Base-by-base conservation (phyloP, 2,797 vertebrate genomes). In the Sphaeramia orbicularis region DNA sequence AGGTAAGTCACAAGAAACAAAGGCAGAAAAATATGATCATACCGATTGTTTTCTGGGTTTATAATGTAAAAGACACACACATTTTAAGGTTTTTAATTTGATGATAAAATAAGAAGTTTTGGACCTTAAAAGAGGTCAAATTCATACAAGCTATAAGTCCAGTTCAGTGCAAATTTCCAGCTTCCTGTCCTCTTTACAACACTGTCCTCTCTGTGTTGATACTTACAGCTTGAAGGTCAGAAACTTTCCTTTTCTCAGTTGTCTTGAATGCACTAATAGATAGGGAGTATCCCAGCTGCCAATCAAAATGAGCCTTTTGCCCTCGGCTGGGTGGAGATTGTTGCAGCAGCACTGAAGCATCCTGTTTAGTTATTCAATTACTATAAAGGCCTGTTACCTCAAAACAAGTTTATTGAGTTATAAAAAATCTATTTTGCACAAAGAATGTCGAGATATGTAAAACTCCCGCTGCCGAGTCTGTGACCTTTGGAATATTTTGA, bases 271-370 rank as follows among this genome's bases (percentile, higher is more conserved):
- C 53, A 62, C 76, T 90, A 90, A 91, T 90, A 88, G 86, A 89
- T 64, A 81, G 92, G 92, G 91, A 90, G 92, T 91, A 88, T 81
- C 87, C 81, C 10, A 8, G 37, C 88, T 91, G 91, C 85, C 92
- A 93, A 85, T 91, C 92, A 92, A 91, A 90, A 89, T 87, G 76
- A 90, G 87, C 80, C 84, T 88, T 65, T 86, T 89, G 91, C 86
- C 89, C 85, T 74, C 58, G 19, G 70, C 83, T 83, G 88, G 90
- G 88, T 83, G 81, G 86, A 82, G 83, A 88, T 81, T 85, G 72
- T 79, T 78, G 82, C 74, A 79, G 83, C 69, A 47, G 80, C 87
- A 89, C 76, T 90, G 86, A 89, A 86, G 87, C 88, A 87, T 92
- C 73, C 79, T 86, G 80, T 83, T 89, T 76, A 81, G 82, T 85